Evolutionary conservation across 1,140 invertebrate genomes (phyloP), one percentile per base, ranked within the genome.

Genomic region (Cydia amplana): DNA sequence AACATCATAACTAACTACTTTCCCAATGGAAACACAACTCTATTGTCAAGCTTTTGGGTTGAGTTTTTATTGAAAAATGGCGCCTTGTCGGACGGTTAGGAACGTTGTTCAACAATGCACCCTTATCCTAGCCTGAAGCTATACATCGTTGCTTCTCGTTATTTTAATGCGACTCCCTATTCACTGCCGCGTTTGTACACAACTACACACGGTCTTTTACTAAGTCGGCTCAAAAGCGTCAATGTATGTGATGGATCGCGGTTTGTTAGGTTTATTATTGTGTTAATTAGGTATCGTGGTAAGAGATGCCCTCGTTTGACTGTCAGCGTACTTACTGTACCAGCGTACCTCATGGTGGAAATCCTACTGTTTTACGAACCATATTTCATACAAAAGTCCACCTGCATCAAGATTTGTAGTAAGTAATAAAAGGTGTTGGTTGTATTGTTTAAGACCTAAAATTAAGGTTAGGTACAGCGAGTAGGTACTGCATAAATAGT

Each of bases 21-120:
- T 0, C 3, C 18, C 23, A 74, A n/a, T 6, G 75, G 10, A 85
- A 78, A 74, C 14, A 67, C 32, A 43, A 75, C 75, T 77, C 67
- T 85, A 82, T 14, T 0, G 1, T 0, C 28, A 12, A 20, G 7
- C 12, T 0, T 49, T 77, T 78, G 9, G 74, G 76, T 78, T 67
- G 18, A 4, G 36, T 82, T 85, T 81, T 0, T 46, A 67, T 76
- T 74, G 75, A 1, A 46, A 1, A 7, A 20, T 60, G 60, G 6
- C 12, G 20, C 77, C 77, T 75, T 81, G 82, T 89, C 82, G 64
- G 75, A 79, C 82, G 79, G 78, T 85, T 87, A 86, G 86, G 80
- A 82, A 80, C 83, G 82, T 83, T 79, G 80, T 83, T 86, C 80
- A 81, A 90, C 88, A 89, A 91, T 91, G 91, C 91, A 91, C 91